Evolutionary conservation across 64 coral and sea anemone genomes (phyloP).

Genomic region (Pocillopora damicornis): DNA sequence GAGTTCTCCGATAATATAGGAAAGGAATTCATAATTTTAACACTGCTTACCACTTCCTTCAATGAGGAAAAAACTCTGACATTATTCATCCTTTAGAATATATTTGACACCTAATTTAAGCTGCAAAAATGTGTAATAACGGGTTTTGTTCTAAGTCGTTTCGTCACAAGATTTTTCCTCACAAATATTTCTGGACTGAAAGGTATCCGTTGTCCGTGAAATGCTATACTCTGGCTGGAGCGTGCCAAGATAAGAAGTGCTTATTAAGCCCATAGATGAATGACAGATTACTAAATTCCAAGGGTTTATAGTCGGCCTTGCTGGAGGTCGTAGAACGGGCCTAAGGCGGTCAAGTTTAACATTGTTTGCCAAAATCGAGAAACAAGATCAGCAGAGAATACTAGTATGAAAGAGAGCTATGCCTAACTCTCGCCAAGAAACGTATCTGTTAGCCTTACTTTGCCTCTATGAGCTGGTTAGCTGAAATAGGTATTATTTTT

Average conservation of each 20-base stretch:
- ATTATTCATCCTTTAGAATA: neutral
- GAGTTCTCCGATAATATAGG: neutral
- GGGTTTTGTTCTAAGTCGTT: neutral
- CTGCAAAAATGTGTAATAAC: neutral
- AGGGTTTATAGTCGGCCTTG: neutral
- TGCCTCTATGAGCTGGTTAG: too few species aligned
- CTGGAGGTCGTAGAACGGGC: neutral
- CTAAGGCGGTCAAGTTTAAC: neutral
- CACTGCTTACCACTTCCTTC: neutral
- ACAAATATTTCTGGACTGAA: slow-evolving; percentile 33
- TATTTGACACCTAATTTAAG: neutral
- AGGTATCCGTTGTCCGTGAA: slow-evolving; percentile 27
- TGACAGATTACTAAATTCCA: slow-evolving; percentile 29
- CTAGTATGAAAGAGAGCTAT: too few species aligned
- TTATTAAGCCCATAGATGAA: slow-evolving; percentile 23
- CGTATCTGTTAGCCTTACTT: too few species aligned
- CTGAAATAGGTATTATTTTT: too few species aligned
- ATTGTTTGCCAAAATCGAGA: neutral
- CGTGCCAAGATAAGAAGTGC: neutral
- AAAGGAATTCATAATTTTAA: neutral
- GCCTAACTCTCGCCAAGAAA: too few species aligned
- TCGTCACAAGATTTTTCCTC: neutral
- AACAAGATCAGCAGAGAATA: too few species aligned
- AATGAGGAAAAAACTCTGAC: neutral
- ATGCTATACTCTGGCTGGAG: slow-evolving; percentile 1